Percentiles rank a stretch among this genome's conserved stretches.
phyloP scores from a whole-genome alignment of 2,797 vertebrate genomes.

The Austrolebias charrua region DNA sequence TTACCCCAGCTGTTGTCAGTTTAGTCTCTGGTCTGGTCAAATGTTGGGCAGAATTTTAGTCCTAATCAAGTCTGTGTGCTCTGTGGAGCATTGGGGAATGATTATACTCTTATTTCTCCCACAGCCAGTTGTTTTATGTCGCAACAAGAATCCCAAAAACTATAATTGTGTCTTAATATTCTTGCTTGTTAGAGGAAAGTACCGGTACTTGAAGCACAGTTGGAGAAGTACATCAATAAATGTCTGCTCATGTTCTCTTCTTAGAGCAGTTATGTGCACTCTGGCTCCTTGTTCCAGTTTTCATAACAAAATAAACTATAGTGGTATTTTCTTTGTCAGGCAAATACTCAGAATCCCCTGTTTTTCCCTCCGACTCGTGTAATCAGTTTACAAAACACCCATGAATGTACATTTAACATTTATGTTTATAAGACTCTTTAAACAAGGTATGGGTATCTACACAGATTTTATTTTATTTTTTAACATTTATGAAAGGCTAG shows the following conservation, averaged over 20 bases:
- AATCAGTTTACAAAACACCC: constrained; percentile 44
- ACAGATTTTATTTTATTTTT: too few relatives aligned
- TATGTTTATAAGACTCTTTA: constrained; percentile 17
- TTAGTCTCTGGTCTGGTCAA: not conserved
- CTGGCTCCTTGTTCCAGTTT: constrained; percentile 29
- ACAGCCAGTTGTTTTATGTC: constrained; percentile 18
- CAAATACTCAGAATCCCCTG: constrained; percentile 35
- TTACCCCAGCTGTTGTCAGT: constrained; percentile 1
- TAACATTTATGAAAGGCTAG: too few relatives aligned
- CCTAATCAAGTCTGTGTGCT: constrained; percentile 24
- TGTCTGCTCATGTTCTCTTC: constrained; percentile 25
- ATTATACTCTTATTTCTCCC: constrained; percentile 33
- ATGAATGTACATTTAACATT: constrained; percentile 30
- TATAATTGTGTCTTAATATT: constrained; percentile 17
- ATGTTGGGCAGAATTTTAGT: not conserved
- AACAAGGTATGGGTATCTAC: too few relatives aligned
- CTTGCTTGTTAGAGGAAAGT: constrained; percentile 20
- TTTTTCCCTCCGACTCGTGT: constrained; percentile 38
- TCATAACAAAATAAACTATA: constrained; percentile 43
- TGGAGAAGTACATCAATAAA: constrained; percentile 32
- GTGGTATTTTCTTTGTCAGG: constrained; percentile 40
- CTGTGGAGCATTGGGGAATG: constrained; percentile 22
- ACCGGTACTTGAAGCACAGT: constrained; percentile 18
- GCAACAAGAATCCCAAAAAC: constrained; percentile 37
- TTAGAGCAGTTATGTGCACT: constrained; percentile 26